These are phyloP conservation scores for Bothrops jararaca DNA, from an alignment of 2,113 vertebrate species.

Conservation along the genomic window DNA sequence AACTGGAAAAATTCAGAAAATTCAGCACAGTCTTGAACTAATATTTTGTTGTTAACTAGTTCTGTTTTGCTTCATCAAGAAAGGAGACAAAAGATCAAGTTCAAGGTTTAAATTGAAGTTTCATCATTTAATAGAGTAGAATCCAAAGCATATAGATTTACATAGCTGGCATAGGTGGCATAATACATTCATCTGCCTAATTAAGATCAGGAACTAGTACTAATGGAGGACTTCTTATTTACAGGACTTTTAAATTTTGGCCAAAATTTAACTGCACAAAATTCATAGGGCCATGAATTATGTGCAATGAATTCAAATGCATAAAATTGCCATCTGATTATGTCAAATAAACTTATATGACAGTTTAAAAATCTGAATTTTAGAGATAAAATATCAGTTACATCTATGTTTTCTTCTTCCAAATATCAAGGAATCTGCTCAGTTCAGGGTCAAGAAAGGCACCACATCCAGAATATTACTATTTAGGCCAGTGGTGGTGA, in stretches of 20 bases:
- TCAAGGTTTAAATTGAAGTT: background rate
- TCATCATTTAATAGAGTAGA: background rate
- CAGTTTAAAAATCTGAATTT: background rate
- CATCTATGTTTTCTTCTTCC: background rate
- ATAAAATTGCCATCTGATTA: background rate
- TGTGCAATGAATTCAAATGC: background rate
- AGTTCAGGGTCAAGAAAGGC: background rate
- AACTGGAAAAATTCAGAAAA: constrained; percentile 43
- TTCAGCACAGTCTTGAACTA: constrained; percentile 38
- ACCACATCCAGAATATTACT: background rate
- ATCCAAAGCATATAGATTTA: background rate
- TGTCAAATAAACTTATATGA: background rate
- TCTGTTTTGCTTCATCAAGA: constrained; percentile 22
- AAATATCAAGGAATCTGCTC: background rate
- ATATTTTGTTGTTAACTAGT: constrained; percentile 32
- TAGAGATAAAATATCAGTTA: background rate
- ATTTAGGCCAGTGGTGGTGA: too few relatives aligned
- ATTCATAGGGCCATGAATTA: background rate
- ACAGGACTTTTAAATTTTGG: too few relatives aligned
- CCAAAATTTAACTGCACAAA: background rate
- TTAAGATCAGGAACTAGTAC: background rate
- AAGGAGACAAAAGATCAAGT: background rate
- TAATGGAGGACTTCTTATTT: background rate
- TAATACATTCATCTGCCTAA: background rate
- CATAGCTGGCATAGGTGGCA: background rate